These are phyloP conservation scores for Drosophila erecta DNA, from an alignment of 1,140 invertebrate genomes.

Conservation along the genomic window DNA sequence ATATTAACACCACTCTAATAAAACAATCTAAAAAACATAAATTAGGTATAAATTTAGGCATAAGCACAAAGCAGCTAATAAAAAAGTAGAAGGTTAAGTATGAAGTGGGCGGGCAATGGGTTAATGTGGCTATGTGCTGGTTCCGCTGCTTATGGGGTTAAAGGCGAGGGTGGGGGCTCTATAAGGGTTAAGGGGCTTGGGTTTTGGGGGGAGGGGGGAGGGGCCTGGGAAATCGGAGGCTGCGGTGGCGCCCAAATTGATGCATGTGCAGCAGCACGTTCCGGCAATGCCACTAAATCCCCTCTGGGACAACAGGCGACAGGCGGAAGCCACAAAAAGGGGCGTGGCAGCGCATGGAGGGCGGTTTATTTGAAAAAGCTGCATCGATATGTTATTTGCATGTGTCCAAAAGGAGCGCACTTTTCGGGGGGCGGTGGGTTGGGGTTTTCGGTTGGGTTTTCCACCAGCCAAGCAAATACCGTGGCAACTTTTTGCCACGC, in stretches of 20 bases:
- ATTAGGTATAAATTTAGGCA: too few relatives aligned
- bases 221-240: constrained; percentile 16
- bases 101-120: constrained; percentile 8
- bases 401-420: constrained; percentile 42
- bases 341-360: constrained; percentile 7
- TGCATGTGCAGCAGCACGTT: constrained; percentile 76
- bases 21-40: too few relatives aligned
- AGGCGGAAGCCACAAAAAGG: constrained; percentile 57
- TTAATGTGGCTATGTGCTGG: constrained; percentile 14
- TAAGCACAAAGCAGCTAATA: too few relatives aligned
- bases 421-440: too few relatives aligned
- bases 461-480: constrained; percentile 56
- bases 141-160: not conserved
- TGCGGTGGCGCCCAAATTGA: constrained; percentile 70
- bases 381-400: constrained; percentile 80
- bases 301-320: constrained; percentile 66
- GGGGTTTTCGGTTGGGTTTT: not conserved
- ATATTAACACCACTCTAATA: too few relatives aligned
- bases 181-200: too few relatives aligned
- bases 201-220: not conserved
- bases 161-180: not conserved
- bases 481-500: constrained; percentile 66
- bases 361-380: constrained; percentile 69
- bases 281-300: constrained; percentile 71
- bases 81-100: not conserved